Conservation (phyloP, 1,140 invertebrate species). For the Mya arenaria region DNA sequence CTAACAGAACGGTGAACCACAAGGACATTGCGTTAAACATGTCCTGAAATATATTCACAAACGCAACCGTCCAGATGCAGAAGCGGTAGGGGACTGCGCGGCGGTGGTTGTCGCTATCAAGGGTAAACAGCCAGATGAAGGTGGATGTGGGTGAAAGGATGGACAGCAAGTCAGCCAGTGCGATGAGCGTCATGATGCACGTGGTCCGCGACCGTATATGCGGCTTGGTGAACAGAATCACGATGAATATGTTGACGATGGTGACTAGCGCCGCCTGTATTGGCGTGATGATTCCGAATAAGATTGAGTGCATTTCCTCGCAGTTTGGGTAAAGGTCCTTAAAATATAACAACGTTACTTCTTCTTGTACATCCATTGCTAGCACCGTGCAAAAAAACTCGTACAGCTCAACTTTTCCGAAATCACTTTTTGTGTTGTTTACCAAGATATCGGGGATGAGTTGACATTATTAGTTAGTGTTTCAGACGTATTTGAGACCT, state of each 20-base stretch:
- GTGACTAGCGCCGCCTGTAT: not conserved
- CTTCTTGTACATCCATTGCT: no score
- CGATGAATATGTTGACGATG: not conserved
- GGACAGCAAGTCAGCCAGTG: conserved; percentile 11
- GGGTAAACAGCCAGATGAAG: conserved; percentile 12
- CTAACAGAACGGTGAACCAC: conserved; percentile 42
- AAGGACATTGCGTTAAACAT: conserved; percentile 21
- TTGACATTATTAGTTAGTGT: no score
- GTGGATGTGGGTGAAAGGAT: not conserved
- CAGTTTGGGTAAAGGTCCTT: not conserved
- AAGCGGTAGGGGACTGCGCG: not conserved
- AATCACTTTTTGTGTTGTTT: no score
- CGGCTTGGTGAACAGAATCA: conserved; percentile 3
- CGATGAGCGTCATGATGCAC: conserved; percentile 23
- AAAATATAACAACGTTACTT: no score
- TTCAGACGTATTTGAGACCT: no score
- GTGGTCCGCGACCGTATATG: conserved; percentile 22
- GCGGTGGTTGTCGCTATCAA: not conserved
- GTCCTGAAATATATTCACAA: not conserved
- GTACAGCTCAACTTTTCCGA: no score
- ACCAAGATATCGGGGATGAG: no score
- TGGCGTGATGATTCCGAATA: conserved; percentile 8
- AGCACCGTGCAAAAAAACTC: no score
- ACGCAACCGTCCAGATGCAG: not conserved
- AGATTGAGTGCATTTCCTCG: not conserved